Base-by-base conservation (phyloP, 2,888 invertebrate species). In the Therioaphis trifolii region DNA sequence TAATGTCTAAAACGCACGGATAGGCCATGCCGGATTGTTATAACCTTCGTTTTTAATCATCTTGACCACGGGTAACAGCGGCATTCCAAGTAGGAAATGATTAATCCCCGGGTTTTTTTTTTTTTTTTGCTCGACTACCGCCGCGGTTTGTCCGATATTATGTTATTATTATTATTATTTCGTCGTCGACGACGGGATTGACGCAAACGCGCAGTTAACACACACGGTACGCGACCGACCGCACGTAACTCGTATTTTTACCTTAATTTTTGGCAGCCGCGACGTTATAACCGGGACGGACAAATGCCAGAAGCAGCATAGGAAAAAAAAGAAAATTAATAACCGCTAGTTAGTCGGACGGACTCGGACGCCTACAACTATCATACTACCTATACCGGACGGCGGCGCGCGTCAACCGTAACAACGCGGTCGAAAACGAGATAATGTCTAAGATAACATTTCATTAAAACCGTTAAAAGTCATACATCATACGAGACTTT, bases 181-280 rank as follows among this genome's bases (percentile, higher is more conserved):
- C 12, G 9, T 35, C 11, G 9, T 49, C 18, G 24, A 40, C 14
- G 40, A 66, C 21, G 21, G n/a, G n/a, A 66, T 63, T 68, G 66
- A 43, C n/a, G 29, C 21, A 52, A 68, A 78, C 18, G 29, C 46
- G 1, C 9, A 76, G 15, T 46, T 29, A 58, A 66, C 66, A 72
- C n/a, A 66, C 66, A 72, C n/a, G 27, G 27, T 9, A 27, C 40
- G 35, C 35, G 35, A 5, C 35, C 35, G 35, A n/a, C n/a, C 35
- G 7, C 35, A 35, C 35, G 63, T 46, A 15, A 43, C 61, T 61
- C n/a, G 76, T 69, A 79, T 79, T 78, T 78, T 78, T 78, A 69
- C 78, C 55, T 68, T 27, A 18, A 15, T 40, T 69, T 79, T 79
- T 79, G 78, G 78, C 78, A 79, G 18, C 68, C 18, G 12, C 3